Base-by-base conservation (phyloP, 1,140 invertebrate genomes). In the Polypedilum pembai region DNA sequence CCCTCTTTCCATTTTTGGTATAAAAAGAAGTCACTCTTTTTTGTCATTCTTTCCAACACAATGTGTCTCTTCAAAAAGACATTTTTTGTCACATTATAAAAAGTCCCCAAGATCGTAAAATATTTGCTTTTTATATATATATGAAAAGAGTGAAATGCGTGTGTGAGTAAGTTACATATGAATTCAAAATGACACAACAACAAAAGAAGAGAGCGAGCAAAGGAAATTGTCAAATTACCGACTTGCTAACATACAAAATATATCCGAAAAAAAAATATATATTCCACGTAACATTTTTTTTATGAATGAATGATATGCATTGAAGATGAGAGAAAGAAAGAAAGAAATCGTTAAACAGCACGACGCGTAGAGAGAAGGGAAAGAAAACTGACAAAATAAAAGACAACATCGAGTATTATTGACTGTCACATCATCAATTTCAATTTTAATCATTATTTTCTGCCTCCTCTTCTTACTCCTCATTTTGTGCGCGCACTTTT, bases 161-260 rank as follows among this genome's bases (percentile, higher is more conserved):
- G 45, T 56, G 45, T 56, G 45, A n/a, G n/a, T 56, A 12, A 56
- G n/a, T n/a, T 56, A 56, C 15, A 56, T 56, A 56, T n/a, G 12
- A 56, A 56, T 56, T n/a, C 15, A 56, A n/a, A 56, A 45, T 12
- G 41, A 15, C 45, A 45, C 41, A 56, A 12, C 41, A 12, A 56
- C 45, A 56, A 56, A 33, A 33, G 12, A 56, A n/a, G 45, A 56
- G 45, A 56, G 12, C 45, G 45, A 56, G 45, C 45, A 21, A 69
- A 69, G 65, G 65, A 69, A 69, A 69, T 21, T 69, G 65, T 69
- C 65, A 69, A 69, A 69, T 69, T 69, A 69, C 65, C 65, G 65
- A 69, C 65, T 56, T 69, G 17, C 18, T 69, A 69, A 21, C 17
- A 18, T 69, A 8, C 65, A 20, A 20, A 18, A 21, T 69, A 69